Evolutionary conservation across 92 coral and sea anemone genomes (phyloP).

Genomic region (Actinernus sp.): DNA sequence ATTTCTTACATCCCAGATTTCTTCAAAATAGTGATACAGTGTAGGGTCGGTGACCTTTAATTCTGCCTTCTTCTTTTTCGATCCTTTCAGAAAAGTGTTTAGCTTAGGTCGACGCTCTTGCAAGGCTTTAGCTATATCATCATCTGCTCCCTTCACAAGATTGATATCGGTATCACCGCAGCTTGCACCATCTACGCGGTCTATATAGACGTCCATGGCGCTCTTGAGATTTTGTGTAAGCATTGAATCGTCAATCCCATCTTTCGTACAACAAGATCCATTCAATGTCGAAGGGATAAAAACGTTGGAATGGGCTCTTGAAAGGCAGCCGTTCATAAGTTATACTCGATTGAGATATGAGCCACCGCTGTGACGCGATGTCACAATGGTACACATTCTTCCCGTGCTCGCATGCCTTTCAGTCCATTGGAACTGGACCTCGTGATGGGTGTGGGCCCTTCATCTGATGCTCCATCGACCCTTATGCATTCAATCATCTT

Average conservation of each 20-base stretch:
- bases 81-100: constrained; percentile 48
- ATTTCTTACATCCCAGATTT: constrained; percentile 58
- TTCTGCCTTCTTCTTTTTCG: constrained; percentile 39
- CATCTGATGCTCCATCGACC: constrained; percentile 67
- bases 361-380: constrained; percentile 59
- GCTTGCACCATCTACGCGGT: constrained; percentile 58
- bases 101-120: constrained; percentile 56
- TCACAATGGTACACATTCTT: constrained; percentile 20
- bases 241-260: too few species aligned
- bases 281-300: constrained; percentile 64
- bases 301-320: constrained; percentile 43
- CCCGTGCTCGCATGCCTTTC: constrained; percentile 43
- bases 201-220: constrained; percentile 67
- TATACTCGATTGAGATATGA: constrained; percentile 63
- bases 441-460: constrained; percentile 57
- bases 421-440: constrained; percentile 68
- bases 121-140: constrained; percentile 42
- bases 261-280: constrained; percentile 23
- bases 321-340: constrained; percentile 53
- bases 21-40: constrained; percentile 57
- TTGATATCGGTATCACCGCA: constrained; percentile 60
- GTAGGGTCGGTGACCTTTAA: constrained; percentile 19
- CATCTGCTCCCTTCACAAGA: constrained; percentile 49
- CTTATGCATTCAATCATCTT: constrained; percentile 48
- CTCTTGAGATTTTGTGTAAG: constrained; percentile 42